Percentiles rank a stretch among this genome's conserved stretches.
Conservation (phyloP, 2,888 invertebrate genomes). For the Esperia sulphurella region DNA sequence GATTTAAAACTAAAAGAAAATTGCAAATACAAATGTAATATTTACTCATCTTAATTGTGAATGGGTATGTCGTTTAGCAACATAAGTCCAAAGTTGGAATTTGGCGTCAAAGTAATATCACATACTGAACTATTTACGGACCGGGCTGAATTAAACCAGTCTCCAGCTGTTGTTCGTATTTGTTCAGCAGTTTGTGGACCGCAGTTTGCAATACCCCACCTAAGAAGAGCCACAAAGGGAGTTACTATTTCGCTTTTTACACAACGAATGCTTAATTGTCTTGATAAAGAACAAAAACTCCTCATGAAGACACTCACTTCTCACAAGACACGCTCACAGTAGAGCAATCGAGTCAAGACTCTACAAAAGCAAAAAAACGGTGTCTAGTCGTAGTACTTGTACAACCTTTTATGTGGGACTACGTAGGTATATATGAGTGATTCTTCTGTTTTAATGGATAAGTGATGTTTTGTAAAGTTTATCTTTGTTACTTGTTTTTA, state of each 20-base stretch:
- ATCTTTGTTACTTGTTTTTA: too few relatives aligned
- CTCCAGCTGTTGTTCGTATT: slow-evolving; percentile 10
- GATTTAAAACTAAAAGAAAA: too few relatives aligned
- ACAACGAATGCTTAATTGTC: slow-evolving; percentile 9
- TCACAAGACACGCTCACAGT: slow-evolving; percentile 3
- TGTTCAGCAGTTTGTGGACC: slow-evolving; percentile 14
- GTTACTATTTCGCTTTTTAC: too few relatives aligned
- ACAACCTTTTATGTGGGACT: background rate
- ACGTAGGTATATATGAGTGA: too few relatives aligned
- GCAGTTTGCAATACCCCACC: background rate
- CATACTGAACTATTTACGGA: background rate
- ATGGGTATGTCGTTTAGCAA: background rate
- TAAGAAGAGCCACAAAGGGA: background rate
- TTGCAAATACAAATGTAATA: too few relatives aligned
- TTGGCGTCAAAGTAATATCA: background rate
- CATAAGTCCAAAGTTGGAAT: too few relatives aligned
- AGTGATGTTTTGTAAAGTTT: too few relatives aligned
- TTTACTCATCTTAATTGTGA: background rate
- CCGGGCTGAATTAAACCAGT: slow-evolving; percentile 1
- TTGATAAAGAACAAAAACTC: slow-evolving; percentile 27
- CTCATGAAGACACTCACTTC: slow-evolving; percentile 10
- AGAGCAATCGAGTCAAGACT: slow-evolving; percentile 42
- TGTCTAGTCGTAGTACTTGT: background rate
- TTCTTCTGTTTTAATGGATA: too few relatives aligned
- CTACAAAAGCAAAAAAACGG: slow-evolving; percentile 1